Conservation (phyloP, 2,888 invertebrate genomes). For the Aleiodes testaceus region DNA sequence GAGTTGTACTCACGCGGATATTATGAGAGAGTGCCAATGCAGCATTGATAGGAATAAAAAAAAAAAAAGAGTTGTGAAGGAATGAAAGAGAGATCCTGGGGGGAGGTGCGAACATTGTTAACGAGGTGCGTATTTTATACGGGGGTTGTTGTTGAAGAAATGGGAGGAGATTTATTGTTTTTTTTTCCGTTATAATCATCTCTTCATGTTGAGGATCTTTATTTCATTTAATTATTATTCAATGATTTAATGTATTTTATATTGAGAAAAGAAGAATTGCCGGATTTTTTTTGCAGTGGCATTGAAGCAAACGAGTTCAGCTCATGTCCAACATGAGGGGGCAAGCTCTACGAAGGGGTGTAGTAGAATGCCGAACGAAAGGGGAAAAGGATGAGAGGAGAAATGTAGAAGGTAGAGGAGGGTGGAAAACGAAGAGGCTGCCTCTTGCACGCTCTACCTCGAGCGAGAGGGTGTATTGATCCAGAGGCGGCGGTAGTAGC, state of each 20-base stretch:
- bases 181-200: background rate
- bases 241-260: slow-evolving; percentile 1
- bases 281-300: slow-evolving; percentile 35
- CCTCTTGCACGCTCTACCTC: slow-evolving; percentile 70
- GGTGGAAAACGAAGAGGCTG: slow-evolving; percentile 57
- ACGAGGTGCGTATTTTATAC: slow-evolving; percentile 71
- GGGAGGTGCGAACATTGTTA: slow-evolving; percentile 72
- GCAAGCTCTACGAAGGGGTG: slow-evolving; percentile 50
- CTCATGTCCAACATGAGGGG: slow-evolving; percentile 6
- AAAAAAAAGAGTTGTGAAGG: slow-evolving; percentile 17
- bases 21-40: slow-evolving; percentile 9
- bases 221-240: background rate
- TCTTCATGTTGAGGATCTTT: background rate
- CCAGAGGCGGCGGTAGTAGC: slow-evolving; percentile 68
- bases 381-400: slow-evolving; percentile 45
- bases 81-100: slow-evolving; percentile 39
- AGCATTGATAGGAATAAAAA: slow-evolving; percentile 21
- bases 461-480: slow-evolving; percentile 67
- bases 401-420: slow-evolving; percentile 46
- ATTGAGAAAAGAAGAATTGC: slow-evolving; percentile 28
- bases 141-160: slow-evolving; percentile 24
- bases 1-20: slow-evolving; percentile 20
- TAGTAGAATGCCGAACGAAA: slow-evolving; percentile 45
- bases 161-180: slow-evolving; percentile 18
- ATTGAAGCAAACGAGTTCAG: slow-evolving; percentile 56